Percentiles rank a stretch among this genome's conserved stretches.
Conservation (phyloP, 2,888 invertebrate species). For the Meteorus colon region DNA sequence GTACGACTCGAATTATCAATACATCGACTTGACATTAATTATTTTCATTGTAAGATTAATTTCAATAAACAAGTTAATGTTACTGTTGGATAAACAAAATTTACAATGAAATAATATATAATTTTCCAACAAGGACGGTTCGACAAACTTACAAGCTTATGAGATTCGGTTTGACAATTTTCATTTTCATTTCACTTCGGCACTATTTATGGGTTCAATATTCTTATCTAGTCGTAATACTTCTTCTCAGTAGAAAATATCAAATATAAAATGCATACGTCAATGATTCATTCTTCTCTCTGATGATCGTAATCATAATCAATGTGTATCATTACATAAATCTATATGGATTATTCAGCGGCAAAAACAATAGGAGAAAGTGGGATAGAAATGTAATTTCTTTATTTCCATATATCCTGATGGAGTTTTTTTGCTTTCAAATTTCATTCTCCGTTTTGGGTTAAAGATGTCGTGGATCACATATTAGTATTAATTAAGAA, state of each 20-base stretch:
- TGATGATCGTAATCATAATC: conserved; percentile 40
- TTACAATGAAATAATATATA: conserved; percentile 33
- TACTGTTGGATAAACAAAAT: conserved; percentile 38
- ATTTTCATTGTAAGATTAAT: conserved; percentile 20
- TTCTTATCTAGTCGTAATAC: conserved; percentile 40
- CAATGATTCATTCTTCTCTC: conserved; percentile 36
- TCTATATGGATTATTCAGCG: conserved; percentile 44
- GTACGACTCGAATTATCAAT: conserved; percentile 21
- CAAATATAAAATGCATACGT: conserved; percentile 59
- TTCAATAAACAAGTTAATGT: conserved; percentile 33
- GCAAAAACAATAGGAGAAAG: neutral
- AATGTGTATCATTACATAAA: conserved; percentile 56
- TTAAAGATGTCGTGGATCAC: neutral
- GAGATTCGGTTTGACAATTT: conserved; percentile 59
- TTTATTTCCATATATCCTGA: neutral
- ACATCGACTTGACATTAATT: conserved; percentile 4
- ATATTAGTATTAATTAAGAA: conserved; percentile 50
- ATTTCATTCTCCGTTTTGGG: conserved; percentile 44
- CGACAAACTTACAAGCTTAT: conserved; percentile 34
- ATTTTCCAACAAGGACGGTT: conserved; percentile 56
- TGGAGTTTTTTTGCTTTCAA: neutral
- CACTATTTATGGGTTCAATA: conserved; percentile 42
- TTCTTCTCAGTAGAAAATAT: conserved; percentile 48
- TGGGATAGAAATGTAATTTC: neutral
- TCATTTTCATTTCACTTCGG: conserved; percentile 38